Base-by-base conservation (phyloP, 2,113 vertebrate genomes). In the Oryzias javanicus region DNA sequence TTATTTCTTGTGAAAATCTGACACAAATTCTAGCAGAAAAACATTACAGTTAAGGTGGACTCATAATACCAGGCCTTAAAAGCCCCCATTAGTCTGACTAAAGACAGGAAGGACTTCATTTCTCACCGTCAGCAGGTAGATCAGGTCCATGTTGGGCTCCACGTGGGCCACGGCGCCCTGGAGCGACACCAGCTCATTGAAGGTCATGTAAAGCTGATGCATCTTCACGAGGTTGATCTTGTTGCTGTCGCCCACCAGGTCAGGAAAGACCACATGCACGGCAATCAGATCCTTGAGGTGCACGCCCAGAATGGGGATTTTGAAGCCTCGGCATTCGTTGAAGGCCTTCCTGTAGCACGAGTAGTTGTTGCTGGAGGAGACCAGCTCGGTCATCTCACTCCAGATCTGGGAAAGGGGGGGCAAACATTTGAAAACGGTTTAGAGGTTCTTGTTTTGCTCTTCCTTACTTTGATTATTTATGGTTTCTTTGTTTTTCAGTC, bases 201-300 rank as follows among this genome's bases (percentile, higher is more conserved):
- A 92, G 66, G 96, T 99, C 70, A 95, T 89, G 41, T 96, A 98
- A 52, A 99, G 93, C 79, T 99, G 97, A 77, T 98, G 95, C 97
- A 99, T 98, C 89, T 99, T 99, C 80, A 93, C 95, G 59, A 97
- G 92, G 78, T 99, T 98, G 55, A 98, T 91, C 89, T 95, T 95
- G 67, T 91, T 91, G 41, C 93, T 90, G 42, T 94, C 92, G 35
- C 94, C 92, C 40, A 90, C 89, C 94, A 94, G 95, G 79, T 99
- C 97, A 55, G 96, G 93, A 75, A 98, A 98, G 70, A 98, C 92
- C 49, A 96, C 97, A 49, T 98, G 96, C 58, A 99, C 94, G 0
- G 96, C 97, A 16, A 99, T 98, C 84, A 99, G 89, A 90, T 99
- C 96, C 85, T 99, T 99, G 76, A 98, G 91, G 85, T 98, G 95